Evolutionary conservation across 23 tunicate species (phyloP).

Genomic region (Botrylloides violaceus): DNA sequence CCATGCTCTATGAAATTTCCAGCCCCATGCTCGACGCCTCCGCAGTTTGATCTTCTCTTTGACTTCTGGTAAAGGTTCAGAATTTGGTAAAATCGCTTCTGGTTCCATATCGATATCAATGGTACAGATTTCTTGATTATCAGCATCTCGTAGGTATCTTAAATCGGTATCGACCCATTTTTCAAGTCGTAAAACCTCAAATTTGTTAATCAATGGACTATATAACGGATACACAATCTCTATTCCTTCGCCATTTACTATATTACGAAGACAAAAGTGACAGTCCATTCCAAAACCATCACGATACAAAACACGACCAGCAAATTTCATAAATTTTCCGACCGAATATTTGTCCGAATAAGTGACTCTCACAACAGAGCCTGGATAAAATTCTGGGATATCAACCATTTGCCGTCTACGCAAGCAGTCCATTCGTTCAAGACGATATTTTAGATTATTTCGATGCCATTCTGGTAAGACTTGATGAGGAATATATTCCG

Average conservation of each 20-base stretch:
- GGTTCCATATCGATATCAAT: slow-evolving; percentile 66
- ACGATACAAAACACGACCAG: slow-evolving; percentile 53
- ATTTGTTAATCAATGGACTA: slow-evolving; percentile 47
- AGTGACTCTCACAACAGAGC: slow-evolving; percentile 70
- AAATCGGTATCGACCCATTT: slow-evolving; percentile 94
- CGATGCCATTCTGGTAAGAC: slow-evolving; percentile 87
- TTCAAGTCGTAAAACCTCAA: slow-evolving; percentile 73
- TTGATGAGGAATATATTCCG: slow-evolving; percentile 69
- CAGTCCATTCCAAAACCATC: slow-evolving; percentile 92
- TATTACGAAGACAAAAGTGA: slow-evolving; percentile 67
- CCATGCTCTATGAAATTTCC: slow-evolving; percentile 49
- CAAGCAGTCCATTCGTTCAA: slow-evolving; percentile 86
- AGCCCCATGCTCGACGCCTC: slow-evolving; percentile 27
- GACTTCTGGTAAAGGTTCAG: slow-evolving; percentile 54
- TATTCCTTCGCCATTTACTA: slow-evolving; percentile 74
- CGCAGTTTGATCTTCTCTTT: slow-evolving; percentile 50
- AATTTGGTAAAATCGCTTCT: slow-evolving; percentile 58
- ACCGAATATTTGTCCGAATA: slow-evolving; percentile 50
- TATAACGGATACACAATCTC: slow-evolving; percentile 58
- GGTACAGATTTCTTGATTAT: slow-evolving; percentile 42
- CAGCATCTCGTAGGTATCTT: slow-evolving; percentile 66
- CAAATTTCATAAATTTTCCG: slow-evolving; percentile 57
- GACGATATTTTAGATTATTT: slow-evolving; percentile 66
- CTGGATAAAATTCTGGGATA: slow-evolving; percentile 92
- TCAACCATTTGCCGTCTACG: slow-evolving; percentile 50